phyloP scores from a whole-genome alignment of 1,140 invertebrate genomes.

The Patella vulgata region DNA sequence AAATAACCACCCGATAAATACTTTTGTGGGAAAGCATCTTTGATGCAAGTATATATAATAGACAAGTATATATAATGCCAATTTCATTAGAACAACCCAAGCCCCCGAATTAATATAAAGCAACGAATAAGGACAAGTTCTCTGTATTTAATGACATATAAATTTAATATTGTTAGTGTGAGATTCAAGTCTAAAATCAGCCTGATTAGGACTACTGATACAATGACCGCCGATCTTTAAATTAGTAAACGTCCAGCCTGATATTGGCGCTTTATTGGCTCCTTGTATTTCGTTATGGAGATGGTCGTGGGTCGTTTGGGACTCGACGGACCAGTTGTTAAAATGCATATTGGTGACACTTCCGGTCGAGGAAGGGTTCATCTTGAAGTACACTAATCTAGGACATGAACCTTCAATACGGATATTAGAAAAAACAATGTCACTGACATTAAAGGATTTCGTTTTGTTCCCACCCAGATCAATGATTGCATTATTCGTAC shows the following conservation, averaged over 20 bases:
- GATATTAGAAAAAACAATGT: slow-evolving; percentile 16
- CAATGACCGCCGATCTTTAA: slow-evolving; percentile 23
- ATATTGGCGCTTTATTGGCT: no score
- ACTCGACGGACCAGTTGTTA: slow-evolving; percentile 19
- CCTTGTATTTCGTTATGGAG: slow-evolving; percentile 23
- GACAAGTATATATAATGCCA: no score
- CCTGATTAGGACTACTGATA: not conserved
- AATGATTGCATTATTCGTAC: slow-evolving; percentile 4
- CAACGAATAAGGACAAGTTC: no score
- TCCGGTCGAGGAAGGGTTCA: not conserved
- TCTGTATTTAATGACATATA: no score
- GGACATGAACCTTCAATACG: slow-evolving; percentile 19
- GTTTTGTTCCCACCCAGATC: slow-evolving; percentile 15
- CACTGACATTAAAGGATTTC: not conserved
- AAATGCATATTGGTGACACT: slow-evolving; percentile 11
- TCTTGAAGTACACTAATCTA: slow-evolving; percentile 12
- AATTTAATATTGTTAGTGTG: slow-evolving; percentile 12
- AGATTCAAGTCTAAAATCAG: slow-evolving; percentile 12
- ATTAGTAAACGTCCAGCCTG: slow-evolving; percentile 17
- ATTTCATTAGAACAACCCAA: no score
- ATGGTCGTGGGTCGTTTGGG: slow-evolving; percentile 6
- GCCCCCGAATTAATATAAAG: no score
- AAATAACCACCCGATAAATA: no score
- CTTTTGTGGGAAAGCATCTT: no score
- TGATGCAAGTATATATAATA: no score